Evolutionary conservation across 2,888 invertebrate genomes (phyloP).

Genomic region (Pyrocoelia pectoralis): DNA sequence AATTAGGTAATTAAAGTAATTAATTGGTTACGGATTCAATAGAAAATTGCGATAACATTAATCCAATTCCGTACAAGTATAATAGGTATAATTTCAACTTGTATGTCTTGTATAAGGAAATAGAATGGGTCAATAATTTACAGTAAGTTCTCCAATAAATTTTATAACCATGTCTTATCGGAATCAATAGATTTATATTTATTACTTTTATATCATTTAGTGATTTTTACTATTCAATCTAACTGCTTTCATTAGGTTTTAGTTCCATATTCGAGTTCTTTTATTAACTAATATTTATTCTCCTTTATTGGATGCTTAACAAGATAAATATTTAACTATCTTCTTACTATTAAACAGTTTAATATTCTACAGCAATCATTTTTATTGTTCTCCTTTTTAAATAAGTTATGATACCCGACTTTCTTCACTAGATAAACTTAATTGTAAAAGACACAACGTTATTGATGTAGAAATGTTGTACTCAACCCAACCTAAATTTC

Average conservation of each 20-base stretch:
- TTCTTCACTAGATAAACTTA: too few relatives aligned
- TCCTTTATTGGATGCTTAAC: too few relatives aligned
- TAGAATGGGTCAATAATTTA: slow-evolving; percentile 26
- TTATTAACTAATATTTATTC: slow-evolving; percentile 20
- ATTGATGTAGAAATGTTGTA: too few relatives aligned
- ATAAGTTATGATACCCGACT: too few relatives aligned
- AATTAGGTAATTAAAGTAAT: not conserved
- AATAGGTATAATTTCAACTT: slow-evolving; percentile 11
- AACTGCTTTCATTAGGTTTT: slow-evolving; percentile 36
- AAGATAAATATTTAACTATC: too few relatives aligned
- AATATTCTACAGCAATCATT: too few relatives aligned
- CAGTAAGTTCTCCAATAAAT: slow-evolving; percentile 34
- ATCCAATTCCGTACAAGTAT: slow-evolving; percentile 7
- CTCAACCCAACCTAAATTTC: too few relatives aligned
- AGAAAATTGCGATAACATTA: not conserved
- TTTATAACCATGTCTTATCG: slow-evolving; percentile 34
- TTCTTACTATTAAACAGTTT: too few relatives aligned
- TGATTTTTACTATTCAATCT: slow-evolving; percentile 31
- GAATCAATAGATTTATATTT: slow-evolving; percentile 36
- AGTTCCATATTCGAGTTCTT: slow-evolving; percentile 31
- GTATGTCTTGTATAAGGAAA: slow-evolving; percentile 11
- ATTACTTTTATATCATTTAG: slow-evolving; percentile 37
- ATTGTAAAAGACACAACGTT: too few relatives aligned
- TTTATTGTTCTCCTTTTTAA: too few relatives aligned
- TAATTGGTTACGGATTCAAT: not conserved